A percentile compares a stretch with the other conserved stretches of the same genome.
Conservation (phyloP, 2,113 vertebrate genomes). For the Cochlearius cochlearius region DNA sequence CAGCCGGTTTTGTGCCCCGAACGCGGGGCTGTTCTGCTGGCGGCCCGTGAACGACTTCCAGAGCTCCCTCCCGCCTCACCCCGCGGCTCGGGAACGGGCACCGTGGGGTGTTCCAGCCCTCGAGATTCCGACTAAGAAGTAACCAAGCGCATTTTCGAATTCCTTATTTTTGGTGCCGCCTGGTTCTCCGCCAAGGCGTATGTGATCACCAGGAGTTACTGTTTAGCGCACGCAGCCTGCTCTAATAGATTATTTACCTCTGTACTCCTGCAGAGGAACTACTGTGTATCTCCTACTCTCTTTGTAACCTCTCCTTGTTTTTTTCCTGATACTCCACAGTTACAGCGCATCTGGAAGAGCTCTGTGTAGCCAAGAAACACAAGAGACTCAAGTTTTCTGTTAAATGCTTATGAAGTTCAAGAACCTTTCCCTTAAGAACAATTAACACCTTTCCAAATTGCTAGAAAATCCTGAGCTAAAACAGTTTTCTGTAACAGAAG, state of each 20-base stretch:
- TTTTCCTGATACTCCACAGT: background rate
- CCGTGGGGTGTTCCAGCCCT: background rate
- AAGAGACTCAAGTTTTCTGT: background rate
- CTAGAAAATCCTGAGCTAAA: background rate
- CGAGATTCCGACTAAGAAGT: background rate
- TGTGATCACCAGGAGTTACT: background rate
- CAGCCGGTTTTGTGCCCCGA: fast-evolving
- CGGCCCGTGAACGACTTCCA: background rate
- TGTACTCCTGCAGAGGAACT: background rate
- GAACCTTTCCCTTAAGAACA: background rate
- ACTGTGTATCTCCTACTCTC: background rate
- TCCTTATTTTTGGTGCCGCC: background rate
- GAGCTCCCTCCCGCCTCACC: background rate
- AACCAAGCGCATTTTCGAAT: fast-evolving
- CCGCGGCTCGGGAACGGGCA: background rate
- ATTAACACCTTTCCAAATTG: background rate
- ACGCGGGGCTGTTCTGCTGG: fast-evolving
- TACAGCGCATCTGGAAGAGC: background rate
- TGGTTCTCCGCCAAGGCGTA: background rate
- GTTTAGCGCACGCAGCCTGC: fast-evolving
- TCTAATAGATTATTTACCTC: background rate
- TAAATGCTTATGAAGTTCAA: background rate
- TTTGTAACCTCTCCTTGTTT: background rate
- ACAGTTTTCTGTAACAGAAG: background rate
- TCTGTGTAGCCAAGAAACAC: background rate